phyloP scores from a whole-genome alignment of 2,113 vertebrate genomes.

The Antidorcas marsupialis region DNA sequence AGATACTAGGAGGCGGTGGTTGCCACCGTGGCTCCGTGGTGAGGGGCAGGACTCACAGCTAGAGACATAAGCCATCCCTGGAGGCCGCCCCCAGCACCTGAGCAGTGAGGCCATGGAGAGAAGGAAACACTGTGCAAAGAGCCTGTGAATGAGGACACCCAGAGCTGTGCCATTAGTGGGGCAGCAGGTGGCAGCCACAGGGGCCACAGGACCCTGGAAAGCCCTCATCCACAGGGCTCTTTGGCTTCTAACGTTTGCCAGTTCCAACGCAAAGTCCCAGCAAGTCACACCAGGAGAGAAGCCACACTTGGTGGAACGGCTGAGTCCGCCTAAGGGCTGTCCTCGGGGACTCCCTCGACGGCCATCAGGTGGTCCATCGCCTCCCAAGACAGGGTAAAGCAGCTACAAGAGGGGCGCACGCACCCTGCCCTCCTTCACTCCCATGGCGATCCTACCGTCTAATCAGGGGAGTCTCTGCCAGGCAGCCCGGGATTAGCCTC shows the following conservation, averaged over 20 bases:
- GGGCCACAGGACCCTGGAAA: background rate
- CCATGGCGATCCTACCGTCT: fast-evolving
- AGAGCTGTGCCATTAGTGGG: fast-evolving
- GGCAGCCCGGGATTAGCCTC: background rate
- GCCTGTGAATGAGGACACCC: fast-evolving
- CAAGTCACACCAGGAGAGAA: background rate
- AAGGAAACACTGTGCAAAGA: fast-evolving
- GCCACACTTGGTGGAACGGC: background rate
- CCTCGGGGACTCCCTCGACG: fast-evolving
- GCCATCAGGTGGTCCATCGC: fast-evolving
- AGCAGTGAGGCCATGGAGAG: fast-evolving
- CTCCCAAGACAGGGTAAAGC: background rate
- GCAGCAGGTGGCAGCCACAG: background rate
- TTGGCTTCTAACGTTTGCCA: background rate
- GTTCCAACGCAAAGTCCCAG: background rate
- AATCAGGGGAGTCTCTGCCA: background rate
- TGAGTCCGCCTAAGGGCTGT: background rate
- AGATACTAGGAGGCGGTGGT: background rate
- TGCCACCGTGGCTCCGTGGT: fast-evolving
- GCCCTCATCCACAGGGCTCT: background rate
- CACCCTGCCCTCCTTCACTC: fast-evolving
- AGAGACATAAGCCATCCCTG: background rate
- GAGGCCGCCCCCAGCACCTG: background rate
- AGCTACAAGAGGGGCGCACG: fast-evolving
- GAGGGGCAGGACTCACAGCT: background rate